Percentiles rank a stretch among this genome's conserved stretches.
phyloP scores from a whole-genome alignment of 2,888 invertebrate species.

The Timema podura region DNA sequence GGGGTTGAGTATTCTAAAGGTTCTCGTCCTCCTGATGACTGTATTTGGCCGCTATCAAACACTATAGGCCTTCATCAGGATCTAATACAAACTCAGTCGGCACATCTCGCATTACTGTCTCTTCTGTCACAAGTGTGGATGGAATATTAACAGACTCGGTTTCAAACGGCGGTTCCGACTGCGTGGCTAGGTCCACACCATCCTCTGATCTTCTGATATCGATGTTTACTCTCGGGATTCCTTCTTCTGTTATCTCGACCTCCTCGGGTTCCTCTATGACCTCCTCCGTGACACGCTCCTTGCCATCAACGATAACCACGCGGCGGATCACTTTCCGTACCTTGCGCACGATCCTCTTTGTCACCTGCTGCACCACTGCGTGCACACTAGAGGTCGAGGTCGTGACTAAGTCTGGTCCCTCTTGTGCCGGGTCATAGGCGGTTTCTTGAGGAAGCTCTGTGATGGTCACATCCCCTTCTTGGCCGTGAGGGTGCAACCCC shows the following conservation, averaged over 20 bases:
- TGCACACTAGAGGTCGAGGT: constrained; percentile 69
- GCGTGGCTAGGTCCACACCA: not conserved
- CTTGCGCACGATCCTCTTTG: constrained; percentile 68
- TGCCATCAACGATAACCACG: constrained; percentile 74
- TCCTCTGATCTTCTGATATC: constrained; percentile 46
- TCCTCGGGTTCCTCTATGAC: constrained; percentile 80
- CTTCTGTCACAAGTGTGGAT: no score
- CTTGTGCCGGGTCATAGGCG: constrained; percentile 33
- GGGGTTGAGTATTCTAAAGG: no score
- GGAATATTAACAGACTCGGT: no score
- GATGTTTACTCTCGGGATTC: constrained; percentile 66
- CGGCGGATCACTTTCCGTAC: constrained; percentile 71
- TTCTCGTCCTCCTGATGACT: no score
- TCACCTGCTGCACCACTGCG: constrained; percentile 78
- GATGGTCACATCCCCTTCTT: not conserved
- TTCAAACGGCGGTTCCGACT: no score
- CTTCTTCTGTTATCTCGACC: constrained; percentile 66
- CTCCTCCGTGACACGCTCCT: constrained; percentile 79
- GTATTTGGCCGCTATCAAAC: no score
- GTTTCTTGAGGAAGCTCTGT: constrained; percentile 32
- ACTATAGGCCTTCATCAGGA: no score
- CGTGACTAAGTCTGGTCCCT: not conserved
- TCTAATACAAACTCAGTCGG: no score
- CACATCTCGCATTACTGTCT: no score
- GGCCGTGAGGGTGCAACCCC: constrained; percentile 12